Evolutionary conservation across 35 echinoderm and acorn worm genomes (phyloP).

Genomic region (Ophiothrix spiculata): DNA sequence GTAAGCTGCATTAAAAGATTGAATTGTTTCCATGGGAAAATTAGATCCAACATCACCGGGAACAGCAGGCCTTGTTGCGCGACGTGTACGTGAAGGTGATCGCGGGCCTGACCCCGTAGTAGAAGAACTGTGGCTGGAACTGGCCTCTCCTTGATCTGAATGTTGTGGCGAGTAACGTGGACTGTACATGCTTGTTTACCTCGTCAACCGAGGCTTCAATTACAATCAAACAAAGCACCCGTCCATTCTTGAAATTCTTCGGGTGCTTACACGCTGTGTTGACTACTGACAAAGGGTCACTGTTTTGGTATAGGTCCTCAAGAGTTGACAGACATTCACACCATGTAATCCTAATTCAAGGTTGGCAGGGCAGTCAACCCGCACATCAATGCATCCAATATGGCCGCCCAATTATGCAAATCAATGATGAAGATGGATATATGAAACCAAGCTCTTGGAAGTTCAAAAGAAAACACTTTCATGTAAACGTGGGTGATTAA

Average conservation of each 20-base stretch:
- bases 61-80: constrained; percentile 19
- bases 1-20: constrained; percentile 97
- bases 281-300: not conserved
- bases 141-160: constrained; percentile 39
- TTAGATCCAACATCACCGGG: constrained; percentile 41
- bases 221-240: constrained; percentile 12
- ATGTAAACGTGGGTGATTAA: not conserved
- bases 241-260: constrained; percentile 4
- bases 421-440: not conserved
- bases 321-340: not conserved
- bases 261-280: constrained; percentile 4
- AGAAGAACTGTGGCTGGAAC: constrained; percentile 54
- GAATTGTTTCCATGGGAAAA: constrained; percentile 95
- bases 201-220: not conserved
- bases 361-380: constrained; percentile 7
- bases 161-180: constrained; percentile 62
- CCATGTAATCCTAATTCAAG: constrained; percentile 4
- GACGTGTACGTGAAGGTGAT: constrained; percentile 54
- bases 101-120: constrained; percentile 72
- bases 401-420: constrained; percentile 14
- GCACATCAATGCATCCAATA: constrained; percentile 15
- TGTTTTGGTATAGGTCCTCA: not conserved
- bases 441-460: not conserved
- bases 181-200: constrained; percentile 51
- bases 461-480: not conserved